phyloP scores from a whole-genome alignment of 2,888 invertebrate species.

The Drosophila eohydei region DNA sequence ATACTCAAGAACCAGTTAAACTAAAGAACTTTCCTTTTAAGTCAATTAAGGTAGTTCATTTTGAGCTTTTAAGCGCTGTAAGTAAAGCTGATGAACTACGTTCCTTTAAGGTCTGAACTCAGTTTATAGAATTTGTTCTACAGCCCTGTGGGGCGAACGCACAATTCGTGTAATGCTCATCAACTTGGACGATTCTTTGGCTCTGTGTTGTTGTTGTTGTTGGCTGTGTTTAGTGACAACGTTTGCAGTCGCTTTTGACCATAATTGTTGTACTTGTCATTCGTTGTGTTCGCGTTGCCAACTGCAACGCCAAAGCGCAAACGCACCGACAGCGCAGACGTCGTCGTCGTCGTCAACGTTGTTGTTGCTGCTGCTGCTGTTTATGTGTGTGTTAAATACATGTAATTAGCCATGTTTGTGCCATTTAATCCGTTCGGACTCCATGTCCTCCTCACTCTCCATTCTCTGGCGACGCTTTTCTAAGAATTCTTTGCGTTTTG shows the following conservation, averaged over 20 bases:
- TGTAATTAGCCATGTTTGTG: conserved; percentile 81
- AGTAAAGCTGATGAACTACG: too few species aligned
- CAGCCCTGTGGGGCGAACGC: conserved; percentile 33
- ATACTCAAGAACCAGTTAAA: neutral
- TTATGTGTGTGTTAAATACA: conserved; percentile 71
- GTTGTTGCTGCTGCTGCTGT: conserved; percentile 9
- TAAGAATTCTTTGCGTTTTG: conserved; percentile 79
- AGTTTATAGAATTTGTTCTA: neutral
- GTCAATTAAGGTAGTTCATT: neutral
- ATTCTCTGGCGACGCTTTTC: conserved; percentile 67
- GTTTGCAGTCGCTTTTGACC: conserved; percentile 67
- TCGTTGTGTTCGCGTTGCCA: conserved; percentile 70
- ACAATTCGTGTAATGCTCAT: conserved; percentile 52
- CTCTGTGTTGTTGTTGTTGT: conserved; percentile 24
- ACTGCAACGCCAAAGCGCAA: conserved; percentile 53
- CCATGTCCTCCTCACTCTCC: conserved; percentile 33
- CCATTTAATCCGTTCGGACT: conserved; percentile 75
- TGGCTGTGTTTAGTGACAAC: conserved; percentile 61
- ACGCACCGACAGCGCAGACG: conserved; percentile 51
- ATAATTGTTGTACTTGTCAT: conserved; percentile 76
- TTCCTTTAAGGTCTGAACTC: neutral
- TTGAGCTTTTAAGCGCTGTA: neutral
- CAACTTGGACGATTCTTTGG: conserved; percentile 43
- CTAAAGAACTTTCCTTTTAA: neutral
- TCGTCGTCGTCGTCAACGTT: conserved; percentile 22